Base-by-base conservation (phyloP, 2,797 vertebrate species). In the Gymnoscopelus microlampas region DNA sequence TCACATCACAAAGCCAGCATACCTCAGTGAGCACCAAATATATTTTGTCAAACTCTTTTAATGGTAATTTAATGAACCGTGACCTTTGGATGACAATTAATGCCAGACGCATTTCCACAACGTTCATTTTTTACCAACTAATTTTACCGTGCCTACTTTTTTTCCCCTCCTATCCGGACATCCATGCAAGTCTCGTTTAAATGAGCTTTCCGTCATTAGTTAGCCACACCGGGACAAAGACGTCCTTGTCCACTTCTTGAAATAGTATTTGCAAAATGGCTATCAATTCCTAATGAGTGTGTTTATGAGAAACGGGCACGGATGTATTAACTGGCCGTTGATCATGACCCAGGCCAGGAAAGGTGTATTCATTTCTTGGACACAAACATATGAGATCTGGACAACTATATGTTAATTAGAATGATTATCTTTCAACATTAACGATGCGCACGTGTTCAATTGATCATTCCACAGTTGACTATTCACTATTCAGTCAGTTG, bases 21-120 rank as follows among this genome's bases (percentile, higher is more conserved):
- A 92, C 88, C 86, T 91, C 90, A 93, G 76, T 92, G 90, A 93
- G 80, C 89, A 91, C 80, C 82, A 84, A 89, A 89, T 90, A 86
- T 87, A 91, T 91, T 92, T 91, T 72, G 82, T 90, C 89, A 90
- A 90, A 88, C 85, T 87, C 87, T 89, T 44, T 91, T 91, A 91
- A 92, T 91, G 80, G 87, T 88, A 86, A 91, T 90, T 85, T 91
- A 94, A 94, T 94, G 91, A 94, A 93, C 85, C 91, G 76, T 92
- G 85, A 84, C 86, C 87, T 88, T 85, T 85, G 78, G 78, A 90
- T 81, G 85, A 91, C 89, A 91, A 93, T 89, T 90, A 91, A 92
- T 92, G 85, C 79, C 80, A 78, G 84, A 88, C 82, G 81, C 90
- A 90, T 90, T 86, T 81, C 82, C 74, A 76, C 81, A 74, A 57